Conservation (phyloP, 2,797 vertebrate species). For the Falco cherrug region DNA sequence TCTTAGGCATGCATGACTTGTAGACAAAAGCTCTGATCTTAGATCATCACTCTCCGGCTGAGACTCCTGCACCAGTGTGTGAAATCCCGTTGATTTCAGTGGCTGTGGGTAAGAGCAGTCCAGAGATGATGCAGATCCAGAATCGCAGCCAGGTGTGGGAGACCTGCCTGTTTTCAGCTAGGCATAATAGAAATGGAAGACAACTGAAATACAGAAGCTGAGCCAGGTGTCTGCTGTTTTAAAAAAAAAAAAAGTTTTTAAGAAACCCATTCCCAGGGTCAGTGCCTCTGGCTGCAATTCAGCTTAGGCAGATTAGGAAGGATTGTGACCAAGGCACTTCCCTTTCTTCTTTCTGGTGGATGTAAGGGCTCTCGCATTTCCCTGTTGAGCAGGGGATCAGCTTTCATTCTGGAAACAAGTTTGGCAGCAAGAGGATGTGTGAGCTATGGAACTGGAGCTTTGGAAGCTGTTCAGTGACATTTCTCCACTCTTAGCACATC, state of each 20-base stretch:
- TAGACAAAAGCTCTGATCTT: background rate
- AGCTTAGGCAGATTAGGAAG: constrained; percentile 16
- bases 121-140: background rate
- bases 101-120: background rate
- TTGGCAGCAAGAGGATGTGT: constrained; percentile 7
- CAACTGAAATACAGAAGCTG: background rate
- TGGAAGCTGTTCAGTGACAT: constrained; percentile 59
- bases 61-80: background rate
- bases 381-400: background rate
- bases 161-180: background rate
- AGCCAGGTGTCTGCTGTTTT: background rate
- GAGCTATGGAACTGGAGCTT: constrained; percentile 21
- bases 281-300: background rate
- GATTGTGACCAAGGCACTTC: constrained; percentile 43
- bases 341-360: constrained; percentile 43
- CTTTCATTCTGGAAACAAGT: constrained; percentile 57
- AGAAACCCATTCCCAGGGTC: background rate
- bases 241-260: background rate
- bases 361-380: constrained; percentile 46
- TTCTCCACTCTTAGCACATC: constrained; percentile 59
- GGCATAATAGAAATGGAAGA: background rate
- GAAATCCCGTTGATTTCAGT: background rate
- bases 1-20: background rate
- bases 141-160: background rate
- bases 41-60: background rate